Evolutionary conservation across 2,113 vertebrate genomes (phyloP), one percentile per base, ranked within the genome.

Genomic region (Ochotona curzoniae): DNA sequence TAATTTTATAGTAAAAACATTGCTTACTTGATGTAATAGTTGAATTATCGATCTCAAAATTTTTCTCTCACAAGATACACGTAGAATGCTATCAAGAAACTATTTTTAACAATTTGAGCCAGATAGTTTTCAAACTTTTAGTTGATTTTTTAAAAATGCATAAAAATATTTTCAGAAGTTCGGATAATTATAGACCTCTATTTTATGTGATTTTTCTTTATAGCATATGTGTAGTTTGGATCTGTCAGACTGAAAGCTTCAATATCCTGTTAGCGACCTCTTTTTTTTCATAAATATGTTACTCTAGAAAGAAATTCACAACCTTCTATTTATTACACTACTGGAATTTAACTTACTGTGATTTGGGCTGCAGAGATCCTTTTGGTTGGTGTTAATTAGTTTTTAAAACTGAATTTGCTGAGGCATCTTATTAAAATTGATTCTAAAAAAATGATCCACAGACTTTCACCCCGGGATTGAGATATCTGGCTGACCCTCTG

Each of bases 101-200:
- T 94, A 78, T 35, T 94, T 87, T 75, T 96, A 90, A 12, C 49
- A 89, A 82, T 87, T 94, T 95, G 26, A 63, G 17, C 4, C 18
- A 81, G 18, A 57, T 54, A 87, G 18, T 79, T 32, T 93, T 90
- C 61, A 89, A 94, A 38, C 20, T 25, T 89, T 87, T 9, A 89
- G 1, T 93, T 95, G 54, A 21, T 93, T 79, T 83, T 89, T 57
- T 1, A 18, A 82, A 80, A 54, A 21, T 76, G 6, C 38, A 89
- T 10, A 76, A 76, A 83, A 94, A 93, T 94, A 64, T 93, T 97
- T 96, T 2, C 12, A 93, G 78, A 94, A 89, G 57, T 86, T 93
- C 54, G 15, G 9, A 63, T 93, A 95, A 93, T 83, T 94, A 44
- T 32, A 49, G 38, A 18, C 12, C 8, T 32, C 30, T 85, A 87